Conservation (phyloP, 1,140 invertebrate species). For the Drosophila repletoides region DNA sequence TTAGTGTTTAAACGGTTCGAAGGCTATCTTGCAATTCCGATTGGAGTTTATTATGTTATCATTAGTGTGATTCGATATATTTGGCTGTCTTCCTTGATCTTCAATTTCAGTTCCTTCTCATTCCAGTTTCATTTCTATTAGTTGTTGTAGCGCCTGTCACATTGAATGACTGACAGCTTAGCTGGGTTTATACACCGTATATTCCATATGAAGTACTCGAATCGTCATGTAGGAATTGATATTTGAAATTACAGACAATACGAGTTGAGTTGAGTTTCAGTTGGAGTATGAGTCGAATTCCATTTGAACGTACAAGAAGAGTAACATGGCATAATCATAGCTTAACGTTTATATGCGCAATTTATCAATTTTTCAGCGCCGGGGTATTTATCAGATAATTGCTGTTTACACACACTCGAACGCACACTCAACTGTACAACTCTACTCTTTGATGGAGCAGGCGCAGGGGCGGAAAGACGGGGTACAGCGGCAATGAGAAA, state of each 20-base stretch:
- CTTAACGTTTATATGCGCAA: constrained; percentile 74
- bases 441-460: background rate
- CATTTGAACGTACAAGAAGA: background rate
- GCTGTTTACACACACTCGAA: constrained; percentile 67
- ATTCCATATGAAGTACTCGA: background rate
- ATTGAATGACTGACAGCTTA: constrained; percentile 16
- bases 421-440: constrained; percentile 21
- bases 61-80: background rate
- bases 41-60: background rate
- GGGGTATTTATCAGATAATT: constrained; percentile 76
- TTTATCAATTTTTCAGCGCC: constrained; percentile 79
- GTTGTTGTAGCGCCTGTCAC: constrained; percentile 2
- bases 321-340: constrained; percentile 67
- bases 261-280: no score
- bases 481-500: constrained; percentile 37
- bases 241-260: background rate
- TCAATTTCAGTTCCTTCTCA: background rate
- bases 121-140: constrained; percentile 11
- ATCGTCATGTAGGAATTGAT: constrained; percentile 2
- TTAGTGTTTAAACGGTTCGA: no score
- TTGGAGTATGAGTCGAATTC: constrained; percentile 1
- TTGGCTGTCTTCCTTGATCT: background rate
- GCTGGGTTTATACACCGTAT: background rate
- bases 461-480: background rate
- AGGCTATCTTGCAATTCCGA: background rate